These are phyloP conservation scores for Talpa occidentalis DNA, from an alignment of 2,113 vertebrate genomes.

Conservation along the genomic window DNA sequence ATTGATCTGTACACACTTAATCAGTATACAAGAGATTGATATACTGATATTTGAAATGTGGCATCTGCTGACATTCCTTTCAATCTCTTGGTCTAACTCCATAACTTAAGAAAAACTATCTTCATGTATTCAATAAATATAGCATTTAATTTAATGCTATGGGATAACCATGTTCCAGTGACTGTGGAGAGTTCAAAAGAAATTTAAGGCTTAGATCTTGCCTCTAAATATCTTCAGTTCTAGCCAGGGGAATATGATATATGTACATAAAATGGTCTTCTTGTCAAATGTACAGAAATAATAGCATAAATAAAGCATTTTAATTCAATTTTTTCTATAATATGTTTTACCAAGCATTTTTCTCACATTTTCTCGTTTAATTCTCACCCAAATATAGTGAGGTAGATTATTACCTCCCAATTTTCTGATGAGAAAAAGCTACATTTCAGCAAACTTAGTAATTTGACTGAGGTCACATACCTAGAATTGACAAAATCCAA, in stretches of 20 bases:
- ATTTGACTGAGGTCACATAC: background rate
- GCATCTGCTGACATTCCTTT: background rate
- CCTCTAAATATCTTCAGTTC: slow-evolving; percentile 30
- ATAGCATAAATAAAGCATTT: background rate
- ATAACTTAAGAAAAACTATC: background rate
- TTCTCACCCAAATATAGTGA: background rate
- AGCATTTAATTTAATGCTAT: background rate
- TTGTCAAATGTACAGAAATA: background rate
- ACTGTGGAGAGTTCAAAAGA: background rate
- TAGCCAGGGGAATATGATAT: slow-evolving; percentile 21
- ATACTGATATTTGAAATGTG: background rate
- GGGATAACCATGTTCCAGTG: background rate
- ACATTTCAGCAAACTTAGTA: background rate
- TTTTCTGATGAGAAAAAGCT: background rate
- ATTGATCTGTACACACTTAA: background rate
- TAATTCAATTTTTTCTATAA: background rate
- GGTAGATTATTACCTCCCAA: background rate
- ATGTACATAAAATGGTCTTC: background rate
- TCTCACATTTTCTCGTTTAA: slow-evolving; percentile 5
- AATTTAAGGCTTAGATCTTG: background rate
- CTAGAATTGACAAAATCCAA: background rate
- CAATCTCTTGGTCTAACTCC: background rate
- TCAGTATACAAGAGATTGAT: background rate
- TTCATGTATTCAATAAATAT: background rate
- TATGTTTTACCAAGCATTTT: background rate